These are phyloP conservation scores for Tortrix viridana DNA, from an alignment of 2,888 invertebrate species.

Conservation along the genomic window DNA sequence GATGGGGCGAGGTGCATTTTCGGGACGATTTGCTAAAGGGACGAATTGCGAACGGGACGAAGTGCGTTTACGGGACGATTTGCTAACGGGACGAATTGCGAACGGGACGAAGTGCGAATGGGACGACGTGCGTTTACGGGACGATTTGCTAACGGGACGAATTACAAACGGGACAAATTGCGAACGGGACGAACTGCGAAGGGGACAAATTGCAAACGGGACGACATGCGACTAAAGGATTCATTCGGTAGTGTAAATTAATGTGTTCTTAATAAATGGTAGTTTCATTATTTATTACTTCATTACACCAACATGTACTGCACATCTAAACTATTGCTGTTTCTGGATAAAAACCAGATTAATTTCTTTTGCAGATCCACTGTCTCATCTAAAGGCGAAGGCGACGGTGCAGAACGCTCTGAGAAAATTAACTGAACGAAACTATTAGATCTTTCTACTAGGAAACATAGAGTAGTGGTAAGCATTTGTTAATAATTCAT, in stretches of 20 bases:
- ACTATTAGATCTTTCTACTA: slow-evolving; percentile 59
- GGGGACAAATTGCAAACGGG: no score
- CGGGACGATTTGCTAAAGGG: no score
- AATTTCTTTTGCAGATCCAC: slow-evolving; percentile 75
- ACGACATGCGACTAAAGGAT: no score
- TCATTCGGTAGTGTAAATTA: slow-evolving; percentile 24
- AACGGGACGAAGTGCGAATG: no score
- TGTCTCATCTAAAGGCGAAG: slow-evolving; percentile 82
- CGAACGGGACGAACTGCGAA: no score
- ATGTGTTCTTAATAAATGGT: slow-evolving; percentile 23
- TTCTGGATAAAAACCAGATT: slow-evolving; percentile 22
- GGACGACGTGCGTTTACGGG: no score
- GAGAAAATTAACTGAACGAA: slow-evolving; percentile 81
- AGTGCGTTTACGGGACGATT: no score
- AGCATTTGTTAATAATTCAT: slow-evolving; percentile 70
- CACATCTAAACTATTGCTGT: slow-evolving; percentile 9
- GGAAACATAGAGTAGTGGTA: slow-evolving; percentile 57
- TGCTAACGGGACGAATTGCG: no score
- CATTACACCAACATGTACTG: slow-evolving; percentile 33
- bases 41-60: no score
- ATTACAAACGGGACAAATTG: no score
- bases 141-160: no score
- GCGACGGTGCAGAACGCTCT: slow-evolving; percentile 83
- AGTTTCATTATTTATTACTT: slow-evolving; percentile 22
- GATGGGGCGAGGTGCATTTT: no score